phyloP scores from a whole-genome alignment of 1,140 invertebrate species.

The Zaprionus tsacasi region DNA sequence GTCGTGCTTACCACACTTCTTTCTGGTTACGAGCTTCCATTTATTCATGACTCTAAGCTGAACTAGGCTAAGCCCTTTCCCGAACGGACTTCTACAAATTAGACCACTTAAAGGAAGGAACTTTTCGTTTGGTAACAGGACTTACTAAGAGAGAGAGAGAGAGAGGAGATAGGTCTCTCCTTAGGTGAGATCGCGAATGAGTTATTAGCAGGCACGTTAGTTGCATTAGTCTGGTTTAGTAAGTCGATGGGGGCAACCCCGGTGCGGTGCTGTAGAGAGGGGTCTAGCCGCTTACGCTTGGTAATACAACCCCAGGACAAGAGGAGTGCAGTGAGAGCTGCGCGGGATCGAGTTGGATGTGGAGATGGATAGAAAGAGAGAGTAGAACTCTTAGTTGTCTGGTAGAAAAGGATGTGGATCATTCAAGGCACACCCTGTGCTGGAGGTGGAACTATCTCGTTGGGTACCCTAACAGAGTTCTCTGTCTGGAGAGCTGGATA shows the following conservation, averaged over 20 bases:
- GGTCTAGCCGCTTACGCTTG: conserved; percentile 56
- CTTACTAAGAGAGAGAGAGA: too few relatives aligned
- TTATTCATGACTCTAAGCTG: not conserved
- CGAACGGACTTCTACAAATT: not conserved
- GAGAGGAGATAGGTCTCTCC: not conserved
- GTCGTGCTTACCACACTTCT: not conserved
- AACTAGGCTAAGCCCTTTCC: not conserved
- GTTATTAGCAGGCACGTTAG: not conserved
- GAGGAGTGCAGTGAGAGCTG: conserved; percentile 54
- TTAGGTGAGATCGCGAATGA: not conserved
- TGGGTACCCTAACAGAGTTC: not conserved
- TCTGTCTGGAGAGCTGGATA: not conserved
- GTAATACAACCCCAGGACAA: conserved; percentile 58
- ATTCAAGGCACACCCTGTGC: not conserved
- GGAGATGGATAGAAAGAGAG: conserved; percentile 10
- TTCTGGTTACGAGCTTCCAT: not conserved
- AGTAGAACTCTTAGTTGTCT: not conserved
- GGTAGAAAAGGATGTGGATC: not conserved
- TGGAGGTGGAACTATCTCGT: not conserved
- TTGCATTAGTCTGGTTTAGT: conserved; percentile 23
- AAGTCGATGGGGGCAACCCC: not conserved
- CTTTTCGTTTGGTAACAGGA: not conserved
- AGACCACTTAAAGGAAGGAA: not conserved
- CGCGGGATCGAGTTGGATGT: conserved; percentile 14
- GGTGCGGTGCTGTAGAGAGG: conserved; percentile 2